phyloP scores from a whole-genome alignment of 2,888 invertebrate genomes.

The Spialia ferax region DNA sequence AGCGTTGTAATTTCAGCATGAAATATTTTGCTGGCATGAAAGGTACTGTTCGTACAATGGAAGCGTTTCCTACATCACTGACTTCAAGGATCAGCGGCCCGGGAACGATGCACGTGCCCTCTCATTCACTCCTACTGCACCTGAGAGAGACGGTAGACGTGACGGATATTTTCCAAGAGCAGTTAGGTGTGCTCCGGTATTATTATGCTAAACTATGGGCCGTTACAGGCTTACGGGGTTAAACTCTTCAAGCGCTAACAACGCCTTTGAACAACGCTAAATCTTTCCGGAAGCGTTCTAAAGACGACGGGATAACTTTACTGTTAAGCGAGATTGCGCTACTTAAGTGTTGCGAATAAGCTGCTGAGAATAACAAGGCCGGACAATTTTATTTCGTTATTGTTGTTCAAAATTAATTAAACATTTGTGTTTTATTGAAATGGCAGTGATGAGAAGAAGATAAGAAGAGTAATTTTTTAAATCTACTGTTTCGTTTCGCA shows the following conservation, averaged over 20 bases:
- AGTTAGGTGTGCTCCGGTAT: conserved; percentile 32
- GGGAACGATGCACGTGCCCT: conserved; percentile 12
- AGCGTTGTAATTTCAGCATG: not conserved
- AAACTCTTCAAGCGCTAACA: conserved; percentile 25
- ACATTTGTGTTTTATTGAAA: not conserved
- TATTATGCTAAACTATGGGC: conserved; percentile 35
- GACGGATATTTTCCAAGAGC: conserved; percentile 27
- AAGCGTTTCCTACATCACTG: conserved; percentile 17
- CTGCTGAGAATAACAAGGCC: not conserved
- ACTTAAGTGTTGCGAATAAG: not conserved
- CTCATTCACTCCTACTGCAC: not conserved
- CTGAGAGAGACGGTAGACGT: not conserved
- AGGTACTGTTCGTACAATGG: conserved; percentile 7
- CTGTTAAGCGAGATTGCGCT: conserved; percentile 9
- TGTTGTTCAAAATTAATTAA: not conserved
- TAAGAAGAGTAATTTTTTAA: too few relatives aligned
- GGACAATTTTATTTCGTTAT: not conserved
- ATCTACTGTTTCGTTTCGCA: too few relatives aligned
- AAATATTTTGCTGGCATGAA: conserved; percentile 1
- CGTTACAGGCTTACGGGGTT: conserved; percentile 28
- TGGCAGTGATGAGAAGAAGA: too few relatives aligned
- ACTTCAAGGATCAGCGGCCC: conserved; percentile 20
- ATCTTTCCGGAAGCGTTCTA: conserved; percentile 22
- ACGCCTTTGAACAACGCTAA: conserved; percentile 35
- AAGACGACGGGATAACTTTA: conserved; percentile 20